Evolutionary conservation across 1,140 invertebrate species (phyloP).

Genomic region (Sitobion miscanthi): DNA sequence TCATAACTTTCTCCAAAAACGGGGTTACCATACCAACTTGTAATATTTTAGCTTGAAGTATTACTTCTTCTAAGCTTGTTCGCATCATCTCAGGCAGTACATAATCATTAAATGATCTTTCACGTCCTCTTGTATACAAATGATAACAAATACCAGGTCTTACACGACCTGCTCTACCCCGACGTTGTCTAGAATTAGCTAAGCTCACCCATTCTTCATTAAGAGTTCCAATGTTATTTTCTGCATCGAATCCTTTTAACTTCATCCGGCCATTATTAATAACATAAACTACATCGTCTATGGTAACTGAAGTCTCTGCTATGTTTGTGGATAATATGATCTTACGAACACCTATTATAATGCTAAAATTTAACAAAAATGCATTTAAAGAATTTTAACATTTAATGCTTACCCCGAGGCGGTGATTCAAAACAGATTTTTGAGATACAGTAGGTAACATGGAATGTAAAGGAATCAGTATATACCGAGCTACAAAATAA

Average conservation of each 20-base stretch:
- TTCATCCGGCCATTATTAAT: conserved; percentile 85
- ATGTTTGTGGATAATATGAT: conserved; percentile 83
- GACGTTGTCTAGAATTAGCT: conserved; percentile 79
- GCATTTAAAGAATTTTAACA: conserved; percentile 64
- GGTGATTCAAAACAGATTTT: conserved; percentile 73
- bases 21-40: conserved; percentile 73
- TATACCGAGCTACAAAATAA: conserved; percentile 62
- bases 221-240: conserved; percentile 76
- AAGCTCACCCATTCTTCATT: conserved; percentile 76
- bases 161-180: conserved; percentile 80
- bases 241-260: conserved; percentile 74
- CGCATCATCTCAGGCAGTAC: conserved; percentile 79
- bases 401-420: conserved; percentile 67
- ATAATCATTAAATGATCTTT: conserved; percentile 68
- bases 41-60: conserved; percentile 79
- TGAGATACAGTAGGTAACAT: conserved; percentile 81
- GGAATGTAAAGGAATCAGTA: conserved; percentile 82
- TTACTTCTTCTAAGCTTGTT: conserved; percentile 77
- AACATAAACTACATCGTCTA: conserved; percentile 89
- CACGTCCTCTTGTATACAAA: conserved; percentile 71
- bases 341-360: conserved; percentile 69
- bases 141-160: conserved; percentile 82
- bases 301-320: conserved; percentile 88
- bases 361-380: conserved; percentile 44
- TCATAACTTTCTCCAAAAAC: conserved; percentile 76